Evolutionary conservation across 2,113 vertebrate species (phyloP), one percentile per base, ranked within the genome.

Genomic region (Oryzias javanicus): DNA sequence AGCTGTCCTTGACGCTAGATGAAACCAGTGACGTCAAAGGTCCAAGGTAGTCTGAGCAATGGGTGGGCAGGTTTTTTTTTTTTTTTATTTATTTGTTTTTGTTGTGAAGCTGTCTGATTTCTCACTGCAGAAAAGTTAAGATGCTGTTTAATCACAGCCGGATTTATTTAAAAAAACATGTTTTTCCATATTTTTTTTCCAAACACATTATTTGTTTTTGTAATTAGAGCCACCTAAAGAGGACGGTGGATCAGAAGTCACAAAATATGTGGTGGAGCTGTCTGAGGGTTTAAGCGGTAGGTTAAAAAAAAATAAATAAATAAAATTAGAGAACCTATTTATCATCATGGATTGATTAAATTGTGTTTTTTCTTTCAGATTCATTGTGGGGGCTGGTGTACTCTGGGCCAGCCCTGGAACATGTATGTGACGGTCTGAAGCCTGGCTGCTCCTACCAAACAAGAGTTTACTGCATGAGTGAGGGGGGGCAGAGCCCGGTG

Each of bases 401-500:
- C 89, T 94, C 90, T 0, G 96, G 97, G n/a, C 79, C 91, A 6
- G 84, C 92, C 0, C 78, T 85, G 75, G 97, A 99, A 72, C 91
- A 96, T n/a, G 80, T 94, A 72, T 98, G 94, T 86, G 94, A 96
- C 65, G 93, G 94, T 15, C 90, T 99, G 51, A 95, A 90, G 80
- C 95, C 97, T 0, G 97, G 97, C 76, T 93, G 83, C 76, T 90
- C 86, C 60, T 98, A 98, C 84, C 94, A 94, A 59, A 87, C 94
- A 40, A 89, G 93, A 68, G 92, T 96, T 4, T 95, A 94, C 82
- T 99, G 97, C 74, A n/a, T 92, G 70, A 97, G 93, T 74, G 94
- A 95, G 75, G 96, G 96, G 86, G 97, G 97, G 73, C 94, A 96
- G 89, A 98, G 97, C 91, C 90, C 69, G 90, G 97, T 98, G 94